Evolutionary conservation across 2,888 invertebrate species (phyloP).

Genomic region (Mimachlamys varia): DNA sequence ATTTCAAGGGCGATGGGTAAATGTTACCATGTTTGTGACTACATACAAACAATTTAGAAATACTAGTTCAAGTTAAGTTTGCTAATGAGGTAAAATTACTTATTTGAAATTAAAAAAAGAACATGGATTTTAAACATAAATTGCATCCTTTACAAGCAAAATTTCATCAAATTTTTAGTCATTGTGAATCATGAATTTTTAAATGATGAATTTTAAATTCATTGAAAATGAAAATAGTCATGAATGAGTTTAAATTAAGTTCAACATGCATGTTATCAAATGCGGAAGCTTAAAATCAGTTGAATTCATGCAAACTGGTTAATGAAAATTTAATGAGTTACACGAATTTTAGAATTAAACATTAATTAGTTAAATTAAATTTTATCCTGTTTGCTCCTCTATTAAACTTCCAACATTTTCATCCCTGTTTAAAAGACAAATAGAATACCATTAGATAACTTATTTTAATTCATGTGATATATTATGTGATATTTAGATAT

Average conservation of each 20-base stretch:
- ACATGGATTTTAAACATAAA: neutral
- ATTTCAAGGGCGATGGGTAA: too few relatives aligned
- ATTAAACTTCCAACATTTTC: neutral
- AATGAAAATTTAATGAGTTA: neutral
- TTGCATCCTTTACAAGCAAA: too few relatives aligned
- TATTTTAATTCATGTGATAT: neutral
- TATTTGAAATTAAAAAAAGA: neutral
- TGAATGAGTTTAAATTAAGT: neutral
- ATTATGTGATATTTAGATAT: too few relatives aligned
- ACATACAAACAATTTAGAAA: too few relatives aligned
- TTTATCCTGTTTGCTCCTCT: neutral
- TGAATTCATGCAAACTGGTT: neutral
- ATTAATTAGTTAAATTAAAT: neutral
- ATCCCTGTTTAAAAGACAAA: conserved; percentile 16
- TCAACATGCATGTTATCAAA: neutral
- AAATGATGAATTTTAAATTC: neutral
- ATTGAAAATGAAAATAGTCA: neutral
- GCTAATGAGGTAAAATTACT: neutral
- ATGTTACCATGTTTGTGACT: too few relatives aligned
- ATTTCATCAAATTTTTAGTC: neutral
- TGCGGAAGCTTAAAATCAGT: neutral
- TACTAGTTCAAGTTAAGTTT: too few relatives aligned
- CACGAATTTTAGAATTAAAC: neutral
- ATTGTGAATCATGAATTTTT: neutral
- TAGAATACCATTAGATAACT: neutral